Base-by-base conservation (phyloP, 2,797 vertebrate species). In the Fundulus diaphanus region DNA sequence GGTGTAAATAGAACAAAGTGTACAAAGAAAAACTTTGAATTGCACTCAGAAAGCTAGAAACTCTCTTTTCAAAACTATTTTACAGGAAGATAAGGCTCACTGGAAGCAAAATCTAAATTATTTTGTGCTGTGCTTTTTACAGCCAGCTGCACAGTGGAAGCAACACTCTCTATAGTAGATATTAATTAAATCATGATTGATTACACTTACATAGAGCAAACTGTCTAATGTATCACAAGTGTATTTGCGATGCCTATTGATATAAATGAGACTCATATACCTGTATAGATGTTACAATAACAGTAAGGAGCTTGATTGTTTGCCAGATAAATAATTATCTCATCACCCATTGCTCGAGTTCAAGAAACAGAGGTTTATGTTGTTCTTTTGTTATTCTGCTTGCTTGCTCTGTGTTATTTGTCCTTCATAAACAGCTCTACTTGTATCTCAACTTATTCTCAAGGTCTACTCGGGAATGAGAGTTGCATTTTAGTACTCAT, bases 391-490 rank as follows among this genome's bases (percentile, higher is more conserved):
- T 73, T 84, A 18, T 37, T 52, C 63, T 46, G 37, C 49, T 82
- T 12, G 5, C 57, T 78, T 72, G 71, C 61, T 42, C 78, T 68
- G 20, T 76, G 42, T 61, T 72, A 48, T 74, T 77, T 70, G 76
- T 82, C 83, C 80, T 89, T 88, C 18, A 33, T 20, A 24, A 52
- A 46, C 48, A 33, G 69, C 74, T 56, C 52, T 37, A 67, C 68
- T 86, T 56, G 72, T 71, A 51, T 77, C 70, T 86, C 63, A 73
- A 78, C 49, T 74, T 78, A 35, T 81, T 78, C 75, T 80, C 63
- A 87, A 88, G 78, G 78, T 86, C 78, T 82, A 73, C 84, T 72
- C 72, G 18, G 78, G 85, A 77, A 79, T 29, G 24, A 82, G 52
- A 40, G 44, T 13, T 27, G 27, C 56, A 77, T 74, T 82, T 76